A percentile compares a stretch with the other conserved stretches of the same genome.
These are phyloP conservation scores for Heteractis magnifica DNA, from an alignment of 92 coral and sea anemone genomes.

Conservation along the genomic window DNA sequence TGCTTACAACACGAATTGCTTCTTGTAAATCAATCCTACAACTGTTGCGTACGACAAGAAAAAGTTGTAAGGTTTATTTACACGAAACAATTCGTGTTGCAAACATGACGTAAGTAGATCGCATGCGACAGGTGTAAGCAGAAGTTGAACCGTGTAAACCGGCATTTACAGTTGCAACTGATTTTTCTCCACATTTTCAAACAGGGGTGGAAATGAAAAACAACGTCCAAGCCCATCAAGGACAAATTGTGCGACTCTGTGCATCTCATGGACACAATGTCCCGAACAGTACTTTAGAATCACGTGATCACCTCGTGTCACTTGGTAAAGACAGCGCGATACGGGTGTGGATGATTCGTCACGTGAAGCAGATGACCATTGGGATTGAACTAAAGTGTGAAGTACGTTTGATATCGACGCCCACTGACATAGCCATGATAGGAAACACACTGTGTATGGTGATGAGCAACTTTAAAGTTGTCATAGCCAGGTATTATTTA, in stretches of 20 bases:
- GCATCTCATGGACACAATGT: conserved; percentile 56
- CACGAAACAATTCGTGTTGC: too few relatives aligned
- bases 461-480: conserved; percentile 70
- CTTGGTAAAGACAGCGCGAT: conserved; percentile 82
- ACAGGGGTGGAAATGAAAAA: conserved; percentile 78
- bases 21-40: too few relatives aligned
- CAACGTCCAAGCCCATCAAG: conserved; percentile 89
- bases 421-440: conserved; percentile 75
- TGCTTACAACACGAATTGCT: too few relatives aligned
- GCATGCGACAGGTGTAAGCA: too few relatives aligned
- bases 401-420: conserved; percentile 70
- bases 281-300: conserved; percentile 50
- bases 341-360: conserved; percentile 78
- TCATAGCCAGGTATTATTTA: conserved; percentile 69
- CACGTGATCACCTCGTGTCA: conserved; percentile 81
- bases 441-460: conserved; percentile 83
- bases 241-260: conserved; percentile 72
- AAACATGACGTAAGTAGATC: too few relatives aligned
- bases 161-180: too few relatives aligned
- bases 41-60: too few relatives aligned
- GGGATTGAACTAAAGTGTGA: conserved; percentile 68
- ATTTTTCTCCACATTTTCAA: too few relatives aligned
- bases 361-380: conserved; percentile 29
- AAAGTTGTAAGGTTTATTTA: too few relatives aligned
- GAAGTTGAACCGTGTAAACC: too few relatives aligned